Percentiles rank a stretch among this genome's conserved stretches.
Evolutionary conservation across 2,113 vertebrate genomes (phyloP).

Genomic region (Erinaceus europaeus): DNA sequence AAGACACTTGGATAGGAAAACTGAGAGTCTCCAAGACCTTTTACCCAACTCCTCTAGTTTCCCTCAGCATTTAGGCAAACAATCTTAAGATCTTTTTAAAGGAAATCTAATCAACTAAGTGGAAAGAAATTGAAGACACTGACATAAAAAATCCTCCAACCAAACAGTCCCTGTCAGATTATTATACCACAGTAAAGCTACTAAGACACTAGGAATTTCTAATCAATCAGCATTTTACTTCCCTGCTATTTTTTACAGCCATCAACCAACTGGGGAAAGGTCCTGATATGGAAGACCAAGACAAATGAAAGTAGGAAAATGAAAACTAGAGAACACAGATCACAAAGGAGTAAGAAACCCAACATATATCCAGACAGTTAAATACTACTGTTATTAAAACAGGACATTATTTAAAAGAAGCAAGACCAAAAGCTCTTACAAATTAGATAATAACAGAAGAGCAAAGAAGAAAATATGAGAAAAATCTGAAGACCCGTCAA

Average conservation of each 20-base stretch:
- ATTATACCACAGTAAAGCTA: background rate
- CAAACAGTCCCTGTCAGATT: background rate
- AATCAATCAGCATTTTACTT: background rate
- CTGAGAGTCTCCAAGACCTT: background rate
- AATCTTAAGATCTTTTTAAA: background rate
- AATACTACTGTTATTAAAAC: background rate
- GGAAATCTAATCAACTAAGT: background rate
- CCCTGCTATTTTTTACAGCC: background rate
- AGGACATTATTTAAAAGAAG: background rate
- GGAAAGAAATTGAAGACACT: background rate
- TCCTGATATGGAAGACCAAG: background rate
- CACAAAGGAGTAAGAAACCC: background rate
- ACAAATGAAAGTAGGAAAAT: background rate
- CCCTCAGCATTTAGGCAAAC: too few species aligned
- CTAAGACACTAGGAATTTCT: background rate
- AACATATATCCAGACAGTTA: background rate
- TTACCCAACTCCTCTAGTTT: background rate
- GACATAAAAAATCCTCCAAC: background rate
- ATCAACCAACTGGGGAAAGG: background rate
- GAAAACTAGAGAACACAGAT: background rate
- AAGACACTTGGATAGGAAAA: background rate
- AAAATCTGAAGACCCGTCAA: background rate
- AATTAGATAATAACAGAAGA: constrained; percentile 18
- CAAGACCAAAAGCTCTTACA: constrained; percentile 1
- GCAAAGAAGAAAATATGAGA: background rate